These are phyloP conservation scores for Nemoura dubitans DNA, from an alignment of 2,888 invertebrate genomes.

Conservation along the genomic window DNA sequence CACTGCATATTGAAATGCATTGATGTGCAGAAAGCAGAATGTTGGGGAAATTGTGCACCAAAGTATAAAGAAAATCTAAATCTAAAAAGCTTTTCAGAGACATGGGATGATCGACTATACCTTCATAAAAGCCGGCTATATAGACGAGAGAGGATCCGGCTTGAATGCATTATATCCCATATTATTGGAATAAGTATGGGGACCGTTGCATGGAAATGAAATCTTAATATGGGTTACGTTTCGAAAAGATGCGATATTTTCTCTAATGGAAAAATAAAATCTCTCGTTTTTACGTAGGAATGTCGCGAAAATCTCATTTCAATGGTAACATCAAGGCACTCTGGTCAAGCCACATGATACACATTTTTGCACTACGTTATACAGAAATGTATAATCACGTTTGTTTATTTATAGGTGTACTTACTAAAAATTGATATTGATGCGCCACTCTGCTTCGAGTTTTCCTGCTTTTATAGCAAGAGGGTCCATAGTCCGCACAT, in stretches of 20 bases:
- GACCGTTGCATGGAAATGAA: neutral
- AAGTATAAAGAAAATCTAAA: slow-evolving; percentile 25
- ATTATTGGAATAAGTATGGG: neutral
- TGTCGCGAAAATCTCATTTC: neutral
- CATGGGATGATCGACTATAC: slow-evolving; percentile 7
- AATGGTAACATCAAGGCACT: neutral
- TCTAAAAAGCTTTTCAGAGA: neutral
- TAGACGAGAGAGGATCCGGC: neutral
- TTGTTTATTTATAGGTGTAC: neutral
- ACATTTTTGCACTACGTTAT: neutral
- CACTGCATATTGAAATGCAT: slow-evolving; percentile 7
- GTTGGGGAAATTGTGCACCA: slow-evolving; percentile 12
- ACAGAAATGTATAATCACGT: neutral
- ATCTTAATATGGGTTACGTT: slow-evolving; percentile 7
- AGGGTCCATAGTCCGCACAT: no score
- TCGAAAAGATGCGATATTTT: neutral
- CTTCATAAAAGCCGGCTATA: neutral
- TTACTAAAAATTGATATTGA: neutral
- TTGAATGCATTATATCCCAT: slow-evolving; percentile 7
- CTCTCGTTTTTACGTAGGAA: neutral
- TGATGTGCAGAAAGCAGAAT: slow-evolving; percentile 18
- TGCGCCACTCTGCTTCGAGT: neutral
- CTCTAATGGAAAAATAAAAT: slow-evolving; percentile 7
- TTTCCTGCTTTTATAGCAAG: neutral
- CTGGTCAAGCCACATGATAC: neutral